Evolutionary conservation across 2,113 vertebrate species (phyloP).

Genomic region (Myiagra hebetior): DNA sequence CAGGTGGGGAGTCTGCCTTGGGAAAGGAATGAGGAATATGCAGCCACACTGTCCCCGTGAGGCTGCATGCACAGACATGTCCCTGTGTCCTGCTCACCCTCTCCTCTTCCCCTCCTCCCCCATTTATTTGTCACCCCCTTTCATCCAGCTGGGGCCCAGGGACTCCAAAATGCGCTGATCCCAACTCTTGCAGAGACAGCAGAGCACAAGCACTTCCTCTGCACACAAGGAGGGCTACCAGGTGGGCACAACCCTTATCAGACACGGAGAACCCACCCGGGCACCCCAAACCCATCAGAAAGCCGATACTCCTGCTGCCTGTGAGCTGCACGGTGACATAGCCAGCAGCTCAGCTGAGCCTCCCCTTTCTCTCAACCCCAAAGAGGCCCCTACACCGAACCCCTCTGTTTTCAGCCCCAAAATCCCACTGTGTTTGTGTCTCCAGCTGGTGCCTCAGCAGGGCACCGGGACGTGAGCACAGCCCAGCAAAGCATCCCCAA

Average conservation of each 20-base stretch:
- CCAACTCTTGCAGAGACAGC: rapidly evolving
- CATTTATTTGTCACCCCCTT: neutral
- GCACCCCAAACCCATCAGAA: neutral
- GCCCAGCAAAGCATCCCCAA: neutral
- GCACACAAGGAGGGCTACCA: neutral
- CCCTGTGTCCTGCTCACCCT: neutral
- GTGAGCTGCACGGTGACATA: rapidly evolving
- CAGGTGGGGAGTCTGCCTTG: neutral
- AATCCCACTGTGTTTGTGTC: rapidly evolving
- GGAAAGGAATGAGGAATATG: constrained; percentile 32
- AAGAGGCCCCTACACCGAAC: neutral
- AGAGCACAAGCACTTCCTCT: neutral
- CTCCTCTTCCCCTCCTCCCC: neutral
- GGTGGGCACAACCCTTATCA: neutral
- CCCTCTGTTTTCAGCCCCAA: neutral
- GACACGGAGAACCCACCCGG: neutral
- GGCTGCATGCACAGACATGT: neutral
- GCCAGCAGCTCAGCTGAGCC: neutral
- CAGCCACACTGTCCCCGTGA: neutral
- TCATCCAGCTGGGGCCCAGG: neutral
- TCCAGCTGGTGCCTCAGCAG: neutral
- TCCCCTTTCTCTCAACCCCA: neutral
- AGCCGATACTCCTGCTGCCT: neutral
- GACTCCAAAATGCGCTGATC: rapidly evolving
- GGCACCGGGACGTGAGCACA: neutral